phyloP scores from a whole-genome alignment of 2,113 vertebrate species.

The Poeciliopsis turrubarensis region DNA sequence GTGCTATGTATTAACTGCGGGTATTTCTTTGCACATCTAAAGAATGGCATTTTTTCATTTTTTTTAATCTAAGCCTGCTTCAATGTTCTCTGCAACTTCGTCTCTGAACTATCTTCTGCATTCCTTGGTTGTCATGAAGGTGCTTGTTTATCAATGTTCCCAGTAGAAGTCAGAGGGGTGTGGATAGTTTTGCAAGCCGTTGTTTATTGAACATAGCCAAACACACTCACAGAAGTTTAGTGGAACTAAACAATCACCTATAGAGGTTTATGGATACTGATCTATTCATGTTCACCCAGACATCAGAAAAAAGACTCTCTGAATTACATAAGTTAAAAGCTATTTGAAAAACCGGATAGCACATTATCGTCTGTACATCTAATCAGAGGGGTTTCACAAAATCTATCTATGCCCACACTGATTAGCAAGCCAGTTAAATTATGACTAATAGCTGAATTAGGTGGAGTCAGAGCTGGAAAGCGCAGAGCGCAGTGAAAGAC shows the following conservation, averaged over 20 bases:
- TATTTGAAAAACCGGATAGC: background rate
- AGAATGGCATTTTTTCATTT: no score
- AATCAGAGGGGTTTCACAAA: constrained; percentile 42
- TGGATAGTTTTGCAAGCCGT: no score
- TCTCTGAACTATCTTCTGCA: background rate
- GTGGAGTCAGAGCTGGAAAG: constrained; percentile 28
- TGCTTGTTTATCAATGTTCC: background rate
- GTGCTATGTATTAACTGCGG: background rate
- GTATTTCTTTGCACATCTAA: background rate
- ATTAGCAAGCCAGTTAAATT: constrained; percentile 51
- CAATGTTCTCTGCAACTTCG: background rate
- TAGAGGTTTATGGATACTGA: constrained; percentile 6
- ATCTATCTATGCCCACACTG: constrained; percentile 27
- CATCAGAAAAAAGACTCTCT: constrained; percentile 1
- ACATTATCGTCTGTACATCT: constrained; percentile 24
- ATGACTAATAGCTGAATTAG: constrained; percentile 53
- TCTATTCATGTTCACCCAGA: constrained; percentile 20
- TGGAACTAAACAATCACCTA: constrained; percentile 1
- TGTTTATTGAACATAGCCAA: constrained; percentile 7
- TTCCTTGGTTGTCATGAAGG: background rate
- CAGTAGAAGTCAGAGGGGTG: no score
- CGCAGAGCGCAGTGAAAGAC: constrained; percentile 30
- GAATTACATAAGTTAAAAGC: background rate
- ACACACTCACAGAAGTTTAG: constrained; percentile 4
- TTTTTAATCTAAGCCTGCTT: no score